phyloP scores from a whole-genome alignment of 2,888 invertebrate genomes.

The Folsomia candida region DNA sequence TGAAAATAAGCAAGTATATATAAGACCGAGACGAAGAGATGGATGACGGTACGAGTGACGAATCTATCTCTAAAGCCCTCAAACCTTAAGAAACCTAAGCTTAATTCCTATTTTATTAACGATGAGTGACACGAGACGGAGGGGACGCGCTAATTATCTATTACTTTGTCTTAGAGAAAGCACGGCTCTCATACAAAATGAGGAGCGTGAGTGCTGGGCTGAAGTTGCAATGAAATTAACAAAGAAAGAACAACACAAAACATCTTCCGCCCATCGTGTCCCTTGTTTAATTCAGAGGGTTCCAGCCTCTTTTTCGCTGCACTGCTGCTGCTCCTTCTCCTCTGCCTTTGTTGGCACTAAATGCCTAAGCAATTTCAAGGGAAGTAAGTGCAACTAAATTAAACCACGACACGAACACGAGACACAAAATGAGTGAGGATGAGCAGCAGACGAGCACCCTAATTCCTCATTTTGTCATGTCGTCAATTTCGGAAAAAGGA shows the following conservation, averaged over 20 bases:
- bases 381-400: not conserved
- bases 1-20: too few relatives aligned
- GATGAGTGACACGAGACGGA: constrained; percentile 17
- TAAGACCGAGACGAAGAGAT: too few relatives aligned
- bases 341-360: too few relatives aligned
- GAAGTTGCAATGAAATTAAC: not conserved
- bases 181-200: not conserved
- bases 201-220: not conserved
- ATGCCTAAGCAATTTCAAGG: not conserved
- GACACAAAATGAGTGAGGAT: not conserved
- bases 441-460: not conserved
- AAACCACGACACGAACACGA: too few relatives aligned
- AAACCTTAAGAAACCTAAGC: not conserved
- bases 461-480: not conserved
- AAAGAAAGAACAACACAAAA: constrained; percentile 8
- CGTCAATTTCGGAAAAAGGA: not conserved
- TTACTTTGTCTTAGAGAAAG: constrained; percentile 1
- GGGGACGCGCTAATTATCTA: constrained; percentile 6
- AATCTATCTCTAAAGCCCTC: too few relatives aligned
- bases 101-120: constrained; percentile 15
- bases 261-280: not conserved
- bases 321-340: too few relatives aligned
- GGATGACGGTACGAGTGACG: too few relatives aligned
- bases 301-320: too few relatives aligned
- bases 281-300: constrained; percentile 1